Base-by-base conservation (phyloP, 2,113 vertebrate species). In the Trematomus loennbergii region DNA sequence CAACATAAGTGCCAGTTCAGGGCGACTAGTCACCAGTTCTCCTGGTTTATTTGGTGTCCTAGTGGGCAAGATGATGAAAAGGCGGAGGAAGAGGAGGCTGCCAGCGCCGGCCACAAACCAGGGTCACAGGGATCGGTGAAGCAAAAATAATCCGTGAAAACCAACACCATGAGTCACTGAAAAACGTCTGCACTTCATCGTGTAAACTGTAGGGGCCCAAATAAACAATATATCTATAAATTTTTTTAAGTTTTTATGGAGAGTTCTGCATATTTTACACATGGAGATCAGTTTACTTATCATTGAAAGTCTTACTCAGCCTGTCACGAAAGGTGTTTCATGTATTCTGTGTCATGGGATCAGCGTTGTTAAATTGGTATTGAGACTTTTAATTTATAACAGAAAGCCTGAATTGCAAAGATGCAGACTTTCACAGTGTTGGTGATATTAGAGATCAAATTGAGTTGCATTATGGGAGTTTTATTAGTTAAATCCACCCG, bases 61-160 rank as follows among this genome's bases (percentile, higher is more conserved):
- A 40, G 63, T 54, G 66, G 67, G 60, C 49, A 59, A 20, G 70
- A 52, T 66, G 69, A 75, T 58, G 52, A 81, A 40, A 40, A 40
- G 36, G 36, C 5, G 36, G 36, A 40, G 36, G 36, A 9, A 40
- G 36, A 40, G 36, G 36, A 40, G 36, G 36, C 36, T 40, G 16
- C n/a, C 64, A 58, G 52, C n/a, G 43, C 22, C 3, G 17, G n/a
- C 52, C 29, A 66, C n/a, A 17, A 60, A 40, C 54, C 57, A 61
- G 36, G 68, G 29, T 55, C 8, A 46, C 49, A 1, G 33, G 46
- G 53, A 29, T 22, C 12, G 15, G 12, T 20, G 10, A 13, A 16
- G 36, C 22, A n/a, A 62, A 45, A 65, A 62, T 54, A 12, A 8
- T 61, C 65, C 29, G 25, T 2, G 55, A 17, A 11, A 33, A 66